These are phyloP conservation scores for Mythimna pallens DNA, from an alignment of 2,888 invertebrate genomes.

Conservation along the genomic window DNA sequence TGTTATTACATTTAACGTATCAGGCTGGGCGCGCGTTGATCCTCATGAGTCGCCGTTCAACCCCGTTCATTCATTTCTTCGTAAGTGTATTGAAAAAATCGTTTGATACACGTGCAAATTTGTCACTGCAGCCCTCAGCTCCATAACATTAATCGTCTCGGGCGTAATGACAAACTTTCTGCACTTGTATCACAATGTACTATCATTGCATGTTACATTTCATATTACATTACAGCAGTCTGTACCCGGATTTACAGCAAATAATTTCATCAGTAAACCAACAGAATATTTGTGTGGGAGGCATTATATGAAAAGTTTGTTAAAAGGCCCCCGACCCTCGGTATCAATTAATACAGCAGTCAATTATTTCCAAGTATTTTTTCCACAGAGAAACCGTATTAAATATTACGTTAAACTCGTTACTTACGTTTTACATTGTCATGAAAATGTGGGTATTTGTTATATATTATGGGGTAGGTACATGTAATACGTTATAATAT, in stretches of 20 bases:
- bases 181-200: too few species aligned
- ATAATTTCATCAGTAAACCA: conserved; percentile 22
- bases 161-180: too few species aligned
- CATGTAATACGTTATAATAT: background rate
- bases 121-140: too few species aligned
- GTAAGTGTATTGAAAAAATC: too few species aligned
- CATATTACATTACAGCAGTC: too few species aligned
- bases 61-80: too few species aligned
- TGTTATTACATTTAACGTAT: too few species aligned
- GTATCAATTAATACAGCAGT: conserved; percentile 15
- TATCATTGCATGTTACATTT: too few species aligned
- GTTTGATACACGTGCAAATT: too few species aligned
- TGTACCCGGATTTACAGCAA: background rate
- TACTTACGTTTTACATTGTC: background rate
- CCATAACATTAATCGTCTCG: too few species aligned
- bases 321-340: background rate
- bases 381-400: background rate
- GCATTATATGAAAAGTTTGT: conserved; percentile 10
- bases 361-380: conserved; percentile 27
- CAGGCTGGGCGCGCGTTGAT: too few species aligned
- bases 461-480: background rate
- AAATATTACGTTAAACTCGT: background rate
- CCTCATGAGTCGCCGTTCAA: too few species aligned
- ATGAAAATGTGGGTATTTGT: background rate
- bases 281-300: conserved; percentile 8